Base-by-base conservation (phyloP, 1,140 invertebrate species). In the Drosophila kepulauana region DNA sequence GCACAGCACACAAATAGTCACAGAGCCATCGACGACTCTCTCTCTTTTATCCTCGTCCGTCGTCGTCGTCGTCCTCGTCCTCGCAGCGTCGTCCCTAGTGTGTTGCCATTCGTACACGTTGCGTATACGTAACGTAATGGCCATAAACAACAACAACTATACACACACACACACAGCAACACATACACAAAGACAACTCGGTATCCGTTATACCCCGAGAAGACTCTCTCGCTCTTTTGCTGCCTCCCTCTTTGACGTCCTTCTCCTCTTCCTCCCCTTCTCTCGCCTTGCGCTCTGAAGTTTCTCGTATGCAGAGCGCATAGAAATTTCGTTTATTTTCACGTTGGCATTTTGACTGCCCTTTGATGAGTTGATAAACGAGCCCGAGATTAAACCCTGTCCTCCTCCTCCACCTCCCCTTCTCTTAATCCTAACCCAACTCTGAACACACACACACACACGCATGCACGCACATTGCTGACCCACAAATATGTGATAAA, bases 71-170 rank as follows among this genome's bases (percentile, higher is more conserved):
- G 41, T 30, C n/a, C 8, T 45, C 41, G 25, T 20, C 33, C 15
- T 43, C 61, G 67, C 30, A 51, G 58, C 64, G 57, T 75, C 61
- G 64, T 62, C 57, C 58, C 82, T 79, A 71, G 75, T 64, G 69
- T 79, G 74, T 87, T 78, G 84, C 80, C 79, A 78, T 88, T 88
- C 81, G 84, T 74, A 89, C 80, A 88, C 85, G 84, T 80, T 89
- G 84, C 84, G 84, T 88, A 88, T 88, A 89, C 84, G 84, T 85
- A 85, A 86, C 82, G 82, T 88, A 87, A 79, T 88, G 72, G 58
- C 79, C 59, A 75, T 88, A 80, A 88, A 82, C 72, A 87, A 82
- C 84, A 76, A 76, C 84, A 76, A 76, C 64, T 70, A 52, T 46
- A 77, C 10, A 64, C 10, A 62, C 49, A 46, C 38, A 64, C 49